Conservation (phyloP, 2,888 invertebrate species). For the Gymnocheta viridis region DNA sequence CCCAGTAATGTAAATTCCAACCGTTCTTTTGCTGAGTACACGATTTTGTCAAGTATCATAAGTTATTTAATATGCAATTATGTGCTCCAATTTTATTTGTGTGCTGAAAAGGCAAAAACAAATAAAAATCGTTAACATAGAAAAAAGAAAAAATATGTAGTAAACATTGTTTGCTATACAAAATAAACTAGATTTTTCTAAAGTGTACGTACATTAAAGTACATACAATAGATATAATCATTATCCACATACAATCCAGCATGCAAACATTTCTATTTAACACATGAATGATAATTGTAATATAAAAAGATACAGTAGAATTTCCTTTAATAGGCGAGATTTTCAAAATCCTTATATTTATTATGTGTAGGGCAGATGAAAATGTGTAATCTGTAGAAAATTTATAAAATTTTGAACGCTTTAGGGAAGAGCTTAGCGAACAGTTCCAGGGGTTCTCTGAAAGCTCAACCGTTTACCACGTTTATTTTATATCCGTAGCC, state of each 20-base stretch:
- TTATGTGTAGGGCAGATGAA: too few species aligned
- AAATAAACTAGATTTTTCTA: conserved; percentile 50
- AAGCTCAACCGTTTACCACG: too few species aligned
- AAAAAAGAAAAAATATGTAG: conserved; percentile 42
- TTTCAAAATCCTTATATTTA: too few species aligned
- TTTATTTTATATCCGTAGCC: too few species aligned
- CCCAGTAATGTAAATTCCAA: not conserved
- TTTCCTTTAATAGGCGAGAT: not conserved
- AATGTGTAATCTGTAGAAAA: too few species aligned
- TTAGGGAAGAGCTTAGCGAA: too few species aligned
- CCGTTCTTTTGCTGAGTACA: not conserved
- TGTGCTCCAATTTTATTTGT: conserved; percentile 51
- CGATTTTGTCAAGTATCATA: conserved; percentile 10
- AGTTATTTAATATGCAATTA: conserved; percentile 47
- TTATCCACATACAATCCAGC: conserved; percentile 4
- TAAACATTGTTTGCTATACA: not conserved
- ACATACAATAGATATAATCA: not conserved
- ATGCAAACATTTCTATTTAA: conserved; percentile 5
- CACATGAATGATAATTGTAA: conserved; percentile 8
- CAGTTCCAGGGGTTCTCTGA: too few species aligned
- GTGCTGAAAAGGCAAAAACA: conserved; percentile 20
- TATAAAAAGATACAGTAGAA: conserved; percentile 7
- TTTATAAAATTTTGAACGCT: too few species aligned
- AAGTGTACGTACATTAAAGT: not conserved
- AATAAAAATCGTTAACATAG: conserved; percentile 2